These are phyloP conservation scores for Camponotus pennsylvanicus DNA, from an alignment of 1,140 invertebrate genomes.

Conservation along the genomic window DNA sequence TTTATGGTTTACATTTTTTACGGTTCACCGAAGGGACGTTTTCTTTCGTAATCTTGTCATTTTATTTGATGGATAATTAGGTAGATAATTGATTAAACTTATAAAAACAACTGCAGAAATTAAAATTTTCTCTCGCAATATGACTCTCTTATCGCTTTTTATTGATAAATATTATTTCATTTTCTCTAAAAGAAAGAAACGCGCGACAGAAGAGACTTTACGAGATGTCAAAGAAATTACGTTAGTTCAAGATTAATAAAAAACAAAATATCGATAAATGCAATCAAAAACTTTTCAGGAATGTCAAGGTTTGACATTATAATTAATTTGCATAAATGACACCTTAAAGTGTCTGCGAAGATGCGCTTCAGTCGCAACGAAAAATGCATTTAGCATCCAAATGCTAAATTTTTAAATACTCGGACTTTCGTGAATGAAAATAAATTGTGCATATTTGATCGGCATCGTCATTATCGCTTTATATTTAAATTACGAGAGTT, in stretches of 20 bases:
- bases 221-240: not conserved
- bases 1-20: not conserved
- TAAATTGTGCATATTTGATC: slow-evolving; percentile 63
- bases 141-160: not conserved
- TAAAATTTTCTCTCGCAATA: slow-evolving; percentile 7
- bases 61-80: not conserved
- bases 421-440: slow-evolving; percentile 36
- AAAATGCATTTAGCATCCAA: slow-evolving; percentile 63
- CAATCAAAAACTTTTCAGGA: not conserved
- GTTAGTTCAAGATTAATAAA: not conserved
- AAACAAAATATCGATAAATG: not conserved
- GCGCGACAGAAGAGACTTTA: no score
- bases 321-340: not conserved
- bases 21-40: not conserved
- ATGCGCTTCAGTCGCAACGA: slow-evolving; percentile 48
- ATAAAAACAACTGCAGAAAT: not conserved
- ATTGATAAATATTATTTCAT: not conserved
- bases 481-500: slow-evolving; percentile 33
- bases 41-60: not conserved
- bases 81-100: slow-evolving; percentile 3
- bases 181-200: not conserved
- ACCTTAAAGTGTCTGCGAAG: slow-evolving; percentile 6
- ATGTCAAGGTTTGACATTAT: not conserved
- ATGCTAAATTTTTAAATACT: slow-evolving; percentile 46
- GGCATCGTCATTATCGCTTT: slow-evolving; percentile 22